These are phyloP conservation scores for Helarctos malayanus DNA, from an alignment of 2,797 vertebrate genomes.

Conservation along the genomic window DNA sequence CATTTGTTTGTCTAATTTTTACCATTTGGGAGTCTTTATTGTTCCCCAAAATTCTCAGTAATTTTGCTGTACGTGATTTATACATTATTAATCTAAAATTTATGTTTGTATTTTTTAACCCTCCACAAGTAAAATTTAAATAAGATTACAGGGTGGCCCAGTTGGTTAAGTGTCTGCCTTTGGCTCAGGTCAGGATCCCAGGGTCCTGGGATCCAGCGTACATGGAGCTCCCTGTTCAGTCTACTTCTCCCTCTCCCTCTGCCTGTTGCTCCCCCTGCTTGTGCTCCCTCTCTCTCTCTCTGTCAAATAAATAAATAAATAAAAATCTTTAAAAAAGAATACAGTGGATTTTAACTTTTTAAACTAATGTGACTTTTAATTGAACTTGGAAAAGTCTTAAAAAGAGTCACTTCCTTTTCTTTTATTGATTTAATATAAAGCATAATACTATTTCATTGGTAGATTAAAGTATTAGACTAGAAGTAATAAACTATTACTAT, in stretches of 20 bases:
- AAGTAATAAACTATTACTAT: slow-evolving; percentile 84
- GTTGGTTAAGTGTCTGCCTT: not conserved
- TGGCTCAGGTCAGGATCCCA: not conserved
- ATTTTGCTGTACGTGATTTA: slow-evolving; percentile 68
- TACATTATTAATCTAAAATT: slow-evolving; percentile 70
- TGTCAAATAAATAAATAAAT: no score
- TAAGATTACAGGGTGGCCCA: slow-evolving; percentile 61
- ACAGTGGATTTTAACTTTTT: slow-evolving; percentile 83
- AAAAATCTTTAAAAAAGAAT: not conserved
- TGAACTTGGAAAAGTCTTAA: slow-evolving; percentile 83
- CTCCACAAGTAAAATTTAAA: slow-evolving; percentile 79
- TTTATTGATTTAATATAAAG: slow-evolving; percentile 76
- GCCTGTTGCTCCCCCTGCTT: not conserved
- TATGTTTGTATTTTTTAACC: slow-evolving; percentile 70
- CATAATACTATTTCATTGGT: slow-evolving; percentile 77
- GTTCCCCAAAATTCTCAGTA: slow-evolving; percentile 59
- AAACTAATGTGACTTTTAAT: slow-evolving; percentile 80
- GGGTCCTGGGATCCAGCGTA: not conserved
- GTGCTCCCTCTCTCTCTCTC: not conserved
- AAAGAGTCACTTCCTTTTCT: slow-evolving; percentile 65
- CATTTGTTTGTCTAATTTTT: slow-evolving; percentile 39
- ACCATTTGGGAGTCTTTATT: slow-evolving; percentile 67
- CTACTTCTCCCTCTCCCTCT: not conserved
- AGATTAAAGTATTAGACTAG: slow-evolving; percentile 84
- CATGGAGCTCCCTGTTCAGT: not conserved